Percentiles rank a stretch among this genome's conserved stretches.
Conservation (phyloP, 2,888 invertebrate species). For the Podotricha telesiphe region DNA sequence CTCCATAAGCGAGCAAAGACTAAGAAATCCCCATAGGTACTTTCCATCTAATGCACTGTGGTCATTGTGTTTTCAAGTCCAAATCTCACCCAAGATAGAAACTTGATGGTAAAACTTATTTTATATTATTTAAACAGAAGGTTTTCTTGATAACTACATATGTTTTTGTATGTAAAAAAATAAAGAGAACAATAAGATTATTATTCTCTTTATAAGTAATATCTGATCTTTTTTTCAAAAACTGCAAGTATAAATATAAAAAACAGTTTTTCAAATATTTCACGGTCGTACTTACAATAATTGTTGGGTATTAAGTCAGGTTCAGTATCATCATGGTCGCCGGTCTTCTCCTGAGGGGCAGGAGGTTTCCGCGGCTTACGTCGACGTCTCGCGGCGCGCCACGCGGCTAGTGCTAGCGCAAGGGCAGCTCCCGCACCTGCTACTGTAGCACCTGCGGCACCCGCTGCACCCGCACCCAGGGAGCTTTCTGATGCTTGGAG, state of each 20-base stretch:
- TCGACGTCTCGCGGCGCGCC: slow-evolving; percentile 55
- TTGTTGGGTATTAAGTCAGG: slow-evolving; percentile 78
- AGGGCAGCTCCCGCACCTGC: slow-evolving; percentile 62
- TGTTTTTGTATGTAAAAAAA: too few relatives aligned
- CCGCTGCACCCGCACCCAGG: slow-evolving; percentile 66
- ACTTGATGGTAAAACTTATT: slow-evolving; percentile 2
- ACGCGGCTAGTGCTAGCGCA: slow-evolving; percentile 53
- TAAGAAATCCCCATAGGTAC: background rate
- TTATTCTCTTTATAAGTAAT: too few relatives aligned
- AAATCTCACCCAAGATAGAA: background rate
- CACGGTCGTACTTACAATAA: slow-evolving; percentile 64
- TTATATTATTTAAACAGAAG: background rate
- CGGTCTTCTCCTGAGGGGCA: slow-evolving; percentile 50
- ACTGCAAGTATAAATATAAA: background rate
- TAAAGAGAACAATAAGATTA: background rate
- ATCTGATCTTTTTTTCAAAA: too few relatives aligned
- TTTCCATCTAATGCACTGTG: background rate
- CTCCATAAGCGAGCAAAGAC: background rate
- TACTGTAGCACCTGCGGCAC: slow-evolving; percentile 61
- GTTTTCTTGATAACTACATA: background rate
- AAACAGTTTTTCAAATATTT: too few relatives aligned
- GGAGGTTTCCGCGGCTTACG: slow-evolving; percentile 51
- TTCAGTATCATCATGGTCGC: slow-evolving; percentile 72
- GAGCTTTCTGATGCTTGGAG: slow-evolving; percentile 64
- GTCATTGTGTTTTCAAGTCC: slow-evolving; percentile 1